Percentiles rank a stretch among this genome's conserved stretches.
Conservation (phyloP, 2,113 vertebrate species). For the Amia ocellicauda region DNA sequence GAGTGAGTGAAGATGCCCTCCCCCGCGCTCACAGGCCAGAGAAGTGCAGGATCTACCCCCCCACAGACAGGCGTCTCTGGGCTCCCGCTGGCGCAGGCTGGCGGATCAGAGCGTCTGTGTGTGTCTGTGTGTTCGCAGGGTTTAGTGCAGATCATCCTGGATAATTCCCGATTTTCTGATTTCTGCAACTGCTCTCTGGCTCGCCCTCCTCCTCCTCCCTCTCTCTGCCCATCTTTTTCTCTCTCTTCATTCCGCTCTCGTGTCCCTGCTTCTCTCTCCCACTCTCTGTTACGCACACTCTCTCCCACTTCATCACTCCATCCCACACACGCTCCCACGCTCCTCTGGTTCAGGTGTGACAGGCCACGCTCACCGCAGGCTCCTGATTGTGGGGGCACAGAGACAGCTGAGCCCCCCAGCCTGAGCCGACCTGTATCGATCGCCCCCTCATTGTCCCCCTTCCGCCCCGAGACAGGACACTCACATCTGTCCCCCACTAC, state of each 20-base stretch:
- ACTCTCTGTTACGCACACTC: constrained; percentile 1
- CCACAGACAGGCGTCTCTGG: too few relatives aligned
- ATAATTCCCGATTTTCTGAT: too few relatives aligned
- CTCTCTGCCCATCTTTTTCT: constrained; percentile 24
- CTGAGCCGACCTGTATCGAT: constrained; percentile 44
- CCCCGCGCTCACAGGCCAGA: constrained; percentile 10
- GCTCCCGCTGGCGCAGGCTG: too few relatives aligned
- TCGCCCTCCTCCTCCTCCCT: constrained; percentile 18
- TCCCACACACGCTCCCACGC: constrained; percentile 20
- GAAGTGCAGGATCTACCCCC: constrained; percentile 6
- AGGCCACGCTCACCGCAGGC: constrained; percentile 35
- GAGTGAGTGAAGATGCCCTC: background rate
- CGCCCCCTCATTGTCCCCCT: too few relatives aligned
- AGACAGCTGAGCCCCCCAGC: constrained; percentile 64
- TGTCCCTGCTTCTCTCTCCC: constrained; percentile 16
- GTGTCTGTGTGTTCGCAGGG: too few relatives aligned
- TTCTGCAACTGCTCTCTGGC: too few relatives aligned
- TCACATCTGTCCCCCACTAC: constrained; percentile 47
- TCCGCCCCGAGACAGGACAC: too few relatives aligned
- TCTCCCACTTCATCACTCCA: constrained; percentile 2
- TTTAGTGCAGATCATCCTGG: too few relatives aligned
- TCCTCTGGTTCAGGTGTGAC: constrained; percentile 65
- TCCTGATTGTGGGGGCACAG: constrained; percentile 61
- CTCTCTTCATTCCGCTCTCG: constrained; percentile 39
- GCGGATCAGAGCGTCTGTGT: too few relatives aligned